These are phyloP conservation scores for Cheumatopsyche charites DNA, from an alignment of 1,140 invertebrate genomes.

Conservation along the genomic window DNA sequence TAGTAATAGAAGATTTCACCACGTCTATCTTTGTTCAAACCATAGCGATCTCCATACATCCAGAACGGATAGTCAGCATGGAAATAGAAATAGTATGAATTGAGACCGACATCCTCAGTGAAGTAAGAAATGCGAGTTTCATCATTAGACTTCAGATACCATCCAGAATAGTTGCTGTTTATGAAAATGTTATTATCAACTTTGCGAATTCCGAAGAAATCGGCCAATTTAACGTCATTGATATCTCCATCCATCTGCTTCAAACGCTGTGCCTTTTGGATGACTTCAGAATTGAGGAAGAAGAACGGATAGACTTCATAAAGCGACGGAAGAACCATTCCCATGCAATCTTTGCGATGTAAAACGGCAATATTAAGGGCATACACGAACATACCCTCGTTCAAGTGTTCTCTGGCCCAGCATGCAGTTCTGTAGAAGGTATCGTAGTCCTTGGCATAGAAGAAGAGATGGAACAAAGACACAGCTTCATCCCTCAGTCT, in stretches of 20 bases:
- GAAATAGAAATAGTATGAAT: constrained; percentile 74
- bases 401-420: constrained; percentile 60
- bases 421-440: constrained; percentile 62
- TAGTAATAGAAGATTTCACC: constrained; percentile 68
- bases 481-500: constrained; percentile 56
- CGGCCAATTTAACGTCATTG: constrained; percentile 25
- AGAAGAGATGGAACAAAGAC: constrained; percentile 61
- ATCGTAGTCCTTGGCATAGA: constrained; percentile 63
- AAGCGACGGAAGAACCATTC: constrained; percentile 60
- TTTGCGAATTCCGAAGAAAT: constrained; percentile 53
- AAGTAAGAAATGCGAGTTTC: constrained; percentile 73
- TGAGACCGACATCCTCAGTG: constrained; percentile 73
- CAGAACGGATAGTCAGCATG: constrained; percentile 72
- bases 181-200: constrained; percentile 51
- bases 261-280: constrained; percentile 61
- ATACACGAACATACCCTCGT: constrained; percentile 62
- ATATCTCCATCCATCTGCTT: constrained; percentile 58
- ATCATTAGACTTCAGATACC: constrained; percentile 61
- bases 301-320: constrained; percentile 63
- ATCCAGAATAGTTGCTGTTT: constrained; percentile 63
- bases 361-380: constrained; percentile 61
- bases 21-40: constrained; percentile 62
- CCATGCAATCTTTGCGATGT: constrained; percentile 59
- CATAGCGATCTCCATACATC: constrained; percentile 63
- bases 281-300: constrained; percentile 61